Base-by-base conservation (phyloP, 2,797 vertebrate genomes). In the Margarornis squamiger region DNA sequence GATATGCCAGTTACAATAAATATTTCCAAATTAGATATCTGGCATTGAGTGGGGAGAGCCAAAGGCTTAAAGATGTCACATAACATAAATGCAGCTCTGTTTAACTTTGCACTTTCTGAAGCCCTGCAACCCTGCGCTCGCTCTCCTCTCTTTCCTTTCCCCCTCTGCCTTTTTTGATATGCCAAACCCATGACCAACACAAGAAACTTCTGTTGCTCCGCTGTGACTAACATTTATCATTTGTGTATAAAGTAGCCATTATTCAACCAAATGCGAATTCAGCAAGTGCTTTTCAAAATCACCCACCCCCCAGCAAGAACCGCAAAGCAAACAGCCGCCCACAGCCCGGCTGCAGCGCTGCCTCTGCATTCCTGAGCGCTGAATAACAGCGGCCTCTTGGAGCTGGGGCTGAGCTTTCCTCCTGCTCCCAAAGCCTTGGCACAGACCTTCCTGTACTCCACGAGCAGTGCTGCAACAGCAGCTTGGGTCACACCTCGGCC, bases 251-350 rank as follows among this genome's bases (percentile, higher is more conserved):
- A 98, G 95, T 95, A 80, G 96, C 96, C 96, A 93, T 96, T 97
- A 97, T 97, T 98, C 94, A 97, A 92, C 90, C 97, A 97, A 95
- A 88, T 71, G 96, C 95, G 88, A 90, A 97, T 97, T 96, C 96
- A 97, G 95, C 95, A 95, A 96, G 95, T 86, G 92, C 95, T 94
- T 90, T 32, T 29, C 14, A 51, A 51, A 29, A 9, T 51, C 8
- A 97, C 97, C 97, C 97, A 97, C 97, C 97, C 98, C 96, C 95
- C 97, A 97, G 97, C 86, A 95, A 96, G 95, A 97, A 97, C 98
- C 98, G 95, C 98, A 98, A 98, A 98, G 92, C 97, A 98, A 98
- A 98, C 97, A 97, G 95, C 96, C 96, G 95, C 98, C 98, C 97
- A 98, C 98, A 86, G 95, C 97, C 97, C 95, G 95, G 97, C 97